A percentile compares a stretch with the other conserved stretches of the same genome.
Conservation (phyloP, 1,140 invertebrate species). For the Listronotus oregonensis region DNA sequence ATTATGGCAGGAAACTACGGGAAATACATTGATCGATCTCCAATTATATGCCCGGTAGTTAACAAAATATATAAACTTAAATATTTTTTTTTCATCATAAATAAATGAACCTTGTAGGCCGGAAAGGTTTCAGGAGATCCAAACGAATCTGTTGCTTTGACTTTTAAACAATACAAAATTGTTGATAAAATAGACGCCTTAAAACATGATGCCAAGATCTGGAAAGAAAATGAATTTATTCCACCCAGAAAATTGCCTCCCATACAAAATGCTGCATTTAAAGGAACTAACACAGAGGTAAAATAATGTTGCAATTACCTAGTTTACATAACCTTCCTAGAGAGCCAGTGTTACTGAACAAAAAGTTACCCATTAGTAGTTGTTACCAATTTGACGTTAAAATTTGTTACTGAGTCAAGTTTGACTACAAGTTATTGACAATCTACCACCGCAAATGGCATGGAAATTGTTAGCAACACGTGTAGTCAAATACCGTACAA, state of each 20-base stretch:
- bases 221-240: slow-evolving; percentile 31
- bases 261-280: slow-evolving; percentile 52
- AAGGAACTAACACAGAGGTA: slow-evolving; percentile 51
- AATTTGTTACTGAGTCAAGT: too few relatives aligned
- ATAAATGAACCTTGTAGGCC: slow-evolving; percentile 45
- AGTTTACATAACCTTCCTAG: neutral
- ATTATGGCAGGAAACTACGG: slow-evolving; percentile 42
- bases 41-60: slow-evolving; percentile 46
- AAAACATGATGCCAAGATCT: slow-evolving; percentile 56
- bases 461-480: too few relatives aligned
- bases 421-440: too few relatives aligned
- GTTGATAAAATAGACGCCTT: slow-evolving; percentile 59
- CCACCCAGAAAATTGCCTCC: slow-evolving; percentile 46
- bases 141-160: slow-evolving; percentile 51
- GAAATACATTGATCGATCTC: slow-evolving; percentile 44
- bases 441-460: too few relatives aligned
- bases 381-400: too few relatives aligned
- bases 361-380: too few relatives aligned
- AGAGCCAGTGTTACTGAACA: too few relatives aligned
- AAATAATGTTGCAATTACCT: neutral
- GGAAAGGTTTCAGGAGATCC: slow-evolving; percentile 55
- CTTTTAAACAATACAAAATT: slow-evolving; percentile 56
- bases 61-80: neutral
- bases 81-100: neutral
- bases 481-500: too few relatives aligned